Evolutionary conservation across 64 coral and sea anemone species (phyloP).

Genomic region (Dendronephthya gigantea): DNA sequence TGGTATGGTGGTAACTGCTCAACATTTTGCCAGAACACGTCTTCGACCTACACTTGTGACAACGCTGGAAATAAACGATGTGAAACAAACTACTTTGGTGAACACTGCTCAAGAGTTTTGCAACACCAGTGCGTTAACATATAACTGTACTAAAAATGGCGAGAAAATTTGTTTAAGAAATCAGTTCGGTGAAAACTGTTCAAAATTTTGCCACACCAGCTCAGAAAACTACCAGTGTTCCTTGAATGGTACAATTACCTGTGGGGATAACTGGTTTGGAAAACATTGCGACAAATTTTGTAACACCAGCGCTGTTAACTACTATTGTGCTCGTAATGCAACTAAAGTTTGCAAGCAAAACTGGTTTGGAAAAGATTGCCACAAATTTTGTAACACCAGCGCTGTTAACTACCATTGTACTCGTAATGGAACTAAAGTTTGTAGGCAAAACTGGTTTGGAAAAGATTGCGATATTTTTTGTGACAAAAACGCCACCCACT

Average conservation of each 20-base stretch:
- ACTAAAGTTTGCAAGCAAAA: neutral
- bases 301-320: neutral
- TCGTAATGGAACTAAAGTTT: neutral
- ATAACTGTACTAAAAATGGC: neutral
- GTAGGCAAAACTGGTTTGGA: neutral
- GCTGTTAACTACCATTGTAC: neutral
- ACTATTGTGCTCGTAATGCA: neutral
- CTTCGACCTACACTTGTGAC: neutral
- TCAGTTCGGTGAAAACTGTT: neutral
- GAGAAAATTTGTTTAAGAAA: neutral
- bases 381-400: neutral
- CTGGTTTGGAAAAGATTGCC: neutral
- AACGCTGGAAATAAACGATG: neutral
- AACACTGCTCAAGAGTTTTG: neutral
- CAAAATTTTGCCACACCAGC: constrained; percentile 2
- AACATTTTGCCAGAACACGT: too few species aligned
- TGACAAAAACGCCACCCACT: neutral
- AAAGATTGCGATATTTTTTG: neutral
- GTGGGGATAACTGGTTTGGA: neutral
- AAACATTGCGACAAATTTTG: neutral
- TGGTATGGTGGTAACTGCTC: neutral
- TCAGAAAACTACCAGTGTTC: neutral
- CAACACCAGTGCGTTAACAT: neutral
- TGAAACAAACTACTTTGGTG: neutral
- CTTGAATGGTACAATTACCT: neutral